These are phyloP conservation scores for Acrossocheilus wenchowensis DNA, from an alignment of 2,797 vertebrate species.

Conservation along the genomic window DNA sequence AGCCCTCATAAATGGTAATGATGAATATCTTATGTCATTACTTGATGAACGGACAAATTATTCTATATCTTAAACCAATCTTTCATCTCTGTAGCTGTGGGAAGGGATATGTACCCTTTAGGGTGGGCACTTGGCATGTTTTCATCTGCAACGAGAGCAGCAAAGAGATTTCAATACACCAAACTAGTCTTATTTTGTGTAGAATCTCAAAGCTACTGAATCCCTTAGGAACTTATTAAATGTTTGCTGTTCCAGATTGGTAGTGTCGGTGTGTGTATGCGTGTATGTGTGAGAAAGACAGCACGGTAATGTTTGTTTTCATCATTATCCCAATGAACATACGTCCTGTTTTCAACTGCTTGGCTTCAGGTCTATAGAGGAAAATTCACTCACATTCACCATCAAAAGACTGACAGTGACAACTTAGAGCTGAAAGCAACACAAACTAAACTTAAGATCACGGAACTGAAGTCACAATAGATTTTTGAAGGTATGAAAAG, in stretches of 20 bases:
- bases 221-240: conserved; percentile 54
- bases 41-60: background rate
- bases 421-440: background rate
- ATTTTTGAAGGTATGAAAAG: background rate
- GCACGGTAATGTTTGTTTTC: conserved; percentile 23
- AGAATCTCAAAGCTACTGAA: conserved; percentile 1
- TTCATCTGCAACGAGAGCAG: conserved; percentile 29
- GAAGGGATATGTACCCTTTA: background rate
- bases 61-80: background rate
- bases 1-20: background rate
- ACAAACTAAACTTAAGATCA: background rate
- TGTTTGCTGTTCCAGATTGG: conserved; percentile 40
- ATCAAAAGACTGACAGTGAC: conserved; percentile 10
- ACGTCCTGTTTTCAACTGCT: conserved; percentile 1
- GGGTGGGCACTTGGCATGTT: conserved; percentile 31
- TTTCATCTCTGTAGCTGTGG: conserved; percentile 15
- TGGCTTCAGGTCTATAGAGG: conserved; percentile 6
- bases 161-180: conserved; percentile 39
- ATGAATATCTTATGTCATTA: conserved; percentile 2
- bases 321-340: conserved; percentile 28
- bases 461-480: background rate
- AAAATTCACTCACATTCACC: background rate
- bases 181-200: conserved; percentile 31
- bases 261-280: conserved; percentile 44
- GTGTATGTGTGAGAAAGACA: conserved; percentile 1